Evolutionary conservation across 2,888 invertebrate genomes (phyloP), one percentile per base, ranked within the genome.

Genomic region (Lomographa bimaculata): DNA sequence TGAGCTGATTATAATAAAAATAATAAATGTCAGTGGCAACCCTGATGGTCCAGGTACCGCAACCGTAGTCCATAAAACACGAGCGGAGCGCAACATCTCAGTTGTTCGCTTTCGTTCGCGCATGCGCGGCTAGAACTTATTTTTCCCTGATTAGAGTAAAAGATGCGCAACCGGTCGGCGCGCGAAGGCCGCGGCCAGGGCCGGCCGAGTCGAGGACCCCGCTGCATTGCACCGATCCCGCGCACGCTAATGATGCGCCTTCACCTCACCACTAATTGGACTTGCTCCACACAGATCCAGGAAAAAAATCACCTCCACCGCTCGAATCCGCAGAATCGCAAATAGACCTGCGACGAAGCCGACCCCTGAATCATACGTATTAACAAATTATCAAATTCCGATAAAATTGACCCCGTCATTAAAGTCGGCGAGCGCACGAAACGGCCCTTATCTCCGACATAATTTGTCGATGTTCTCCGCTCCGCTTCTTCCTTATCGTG

Each of bases 111-210:
- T 84, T 85, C 79, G 71, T 82, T 80, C 64, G 82, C 76, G 77
- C 75, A 76, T 73, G 76, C 71, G 43, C 33, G 67, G 62, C 68
- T 71, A 59, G 61, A 66, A 72, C 62, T 76, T 77, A 72, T 79
- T 85, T 85, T 85, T 79, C 60, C 71, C 73, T 82, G 87, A 86
- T 87, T 86, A 84, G 83, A 85, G 84, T 77, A 81, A 80, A 81
- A 84, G 84, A 86, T 80, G 85, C 76, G 66, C 80, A 84, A 89
- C 86, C 86, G 86, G 87, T 89, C 76, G 69, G 59, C 65, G 65
- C 54, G 70, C 80, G 83, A 85, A 87, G 86, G 85, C 76, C 85
- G 81, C 71, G 68, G 65, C 71, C 71, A 71, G 79, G 74, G 75
- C 66, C 73, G 76, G 71, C 64, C 50, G 57, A 60, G 64, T 55